Conservation (phyloP, 2,113 vertebrate genomes). For the Paraplagusia blochii region DNA sequence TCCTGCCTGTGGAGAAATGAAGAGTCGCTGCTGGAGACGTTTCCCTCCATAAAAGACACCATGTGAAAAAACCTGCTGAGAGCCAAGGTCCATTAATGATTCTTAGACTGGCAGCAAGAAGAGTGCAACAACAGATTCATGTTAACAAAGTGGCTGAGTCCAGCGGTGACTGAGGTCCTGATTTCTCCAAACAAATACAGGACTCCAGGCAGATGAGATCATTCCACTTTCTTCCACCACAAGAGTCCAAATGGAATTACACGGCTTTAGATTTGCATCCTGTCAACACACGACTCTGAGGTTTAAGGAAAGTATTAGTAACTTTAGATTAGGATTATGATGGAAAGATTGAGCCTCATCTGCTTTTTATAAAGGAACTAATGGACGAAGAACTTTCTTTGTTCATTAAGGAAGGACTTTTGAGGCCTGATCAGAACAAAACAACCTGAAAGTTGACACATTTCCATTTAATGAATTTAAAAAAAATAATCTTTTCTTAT, state of each 20-base stretch:
- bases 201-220: slow-evolving; percentile 13
- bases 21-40: slow-evolving; percentile 71
- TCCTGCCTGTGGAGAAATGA: slow-evolving; percentile 67
- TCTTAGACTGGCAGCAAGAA: slow-evolving; percentile 23
- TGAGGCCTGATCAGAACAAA: too few species aligned
- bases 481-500: too few species aligned
- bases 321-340: not conserved
- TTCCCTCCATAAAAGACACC: slow-evolving; percentile 68
- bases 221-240: slow-evolving; percentile 10
- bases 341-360: too few species aligned
- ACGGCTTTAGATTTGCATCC: not conserved
- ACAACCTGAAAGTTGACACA: too few species aligned
- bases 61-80: slow-evolving; percentile 57
- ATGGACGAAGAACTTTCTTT: too few species aligned
- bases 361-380: too few species aligned
- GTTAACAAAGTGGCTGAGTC: slow-evolving; percentile 38
- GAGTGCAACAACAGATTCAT: slow-evolving; percentile 11
- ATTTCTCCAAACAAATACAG: slow-evolving; percentile 28
- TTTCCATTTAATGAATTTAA: too few species aligned
- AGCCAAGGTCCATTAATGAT: slow-evolving; percentile 60
- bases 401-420: too few species aligned
- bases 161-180: slow-evolving; percentile 38
- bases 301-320: not conserved
- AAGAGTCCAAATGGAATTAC: not conserved
- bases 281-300: not conserved